phyloP scores from a whole-genome alignment of 2,113 vertebrate species.

The Pyxicephalus adspersus region DNA sequence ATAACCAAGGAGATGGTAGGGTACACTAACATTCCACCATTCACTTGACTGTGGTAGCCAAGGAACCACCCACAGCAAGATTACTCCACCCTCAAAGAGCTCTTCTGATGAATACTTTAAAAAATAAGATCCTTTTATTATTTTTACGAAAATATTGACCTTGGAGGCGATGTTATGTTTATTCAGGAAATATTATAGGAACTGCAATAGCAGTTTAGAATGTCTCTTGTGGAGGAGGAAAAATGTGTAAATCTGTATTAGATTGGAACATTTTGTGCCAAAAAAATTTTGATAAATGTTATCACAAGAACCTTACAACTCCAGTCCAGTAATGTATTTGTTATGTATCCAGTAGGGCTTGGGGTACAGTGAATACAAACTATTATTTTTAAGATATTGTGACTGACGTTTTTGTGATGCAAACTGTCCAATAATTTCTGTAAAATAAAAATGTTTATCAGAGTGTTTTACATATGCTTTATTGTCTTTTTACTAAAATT shows the following conservation, averaged over 20 bases:
- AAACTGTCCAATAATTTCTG: slow-evolving; percentile 31
- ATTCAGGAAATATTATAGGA: not conserved
- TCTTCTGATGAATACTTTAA: too few species aligned
- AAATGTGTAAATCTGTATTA: slow-evolving; percentile 65
- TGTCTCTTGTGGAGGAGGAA: slow-evolving; percentile 5
- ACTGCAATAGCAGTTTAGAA: not conserved
- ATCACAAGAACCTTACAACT: slow-evolving; percentile 38
- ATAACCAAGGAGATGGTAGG: too few species aligned
- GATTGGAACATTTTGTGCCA: slow-evolving; percentile 70
- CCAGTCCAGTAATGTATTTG: slow-evolving; percentile 47
- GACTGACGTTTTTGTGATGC: slow-evolving; percentile 26
- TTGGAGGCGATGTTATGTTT: not conserved
- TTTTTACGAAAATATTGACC: slow-evolving; percentile 12
- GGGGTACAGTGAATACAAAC: slow-evolving; percentile 4
- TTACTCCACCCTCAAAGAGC: too few species aligned
- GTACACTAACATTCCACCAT: too few species aligned
- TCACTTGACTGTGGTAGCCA: too few species aligned
- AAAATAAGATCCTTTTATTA: not conserved
- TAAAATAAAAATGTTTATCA: slow-evolving; percentile 54
- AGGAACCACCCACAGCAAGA: too few species aligned
- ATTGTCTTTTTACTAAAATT: not conserved
- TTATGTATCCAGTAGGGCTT: slow-evolving; percentile 45
- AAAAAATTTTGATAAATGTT: slow-evolving; percentile 65
- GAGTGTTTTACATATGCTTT: slow-evolving; percentile 32
- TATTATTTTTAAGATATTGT: slow-evolving; percentile 36